Evolutionary conservation across 2,797 vertebrate species (phyloP).

Genomic region (Gymnopithys bicolor): DNA sequence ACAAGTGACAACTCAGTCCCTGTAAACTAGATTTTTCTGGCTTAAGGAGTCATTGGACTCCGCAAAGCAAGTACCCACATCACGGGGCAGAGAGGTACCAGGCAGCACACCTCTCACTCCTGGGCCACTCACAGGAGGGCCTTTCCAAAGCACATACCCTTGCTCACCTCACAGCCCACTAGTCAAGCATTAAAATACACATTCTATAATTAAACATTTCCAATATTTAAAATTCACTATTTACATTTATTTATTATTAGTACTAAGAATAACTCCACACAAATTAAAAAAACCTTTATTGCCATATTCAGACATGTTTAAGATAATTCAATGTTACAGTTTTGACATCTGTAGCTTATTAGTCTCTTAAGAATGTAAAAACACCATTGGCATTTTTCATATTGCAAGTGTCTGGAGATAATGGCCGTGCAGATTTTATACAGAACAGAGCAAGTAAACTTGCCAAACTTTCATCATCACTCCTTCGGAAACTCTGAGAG

Average conservation of each 20-base stretch:
- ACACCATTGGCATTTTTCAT: constrained; percentile 66
- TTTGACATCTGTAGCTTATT: constrained; percentile 61
- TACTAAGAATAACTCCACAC: neutral
- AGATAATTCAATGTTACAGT: constrained; percentile 39
- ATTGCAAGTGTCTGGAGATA: constrained; percentile 61
- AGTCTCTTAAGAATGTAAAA: constrained; percentile 42
- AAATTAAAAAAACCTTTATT: neutral
- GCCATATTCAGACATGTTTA: neutral
- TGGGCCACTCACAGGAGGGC: neutral
- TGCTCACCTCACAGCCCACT: neutral
- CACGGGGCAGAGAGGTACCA: neutral
- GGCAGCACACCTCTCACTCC: neutral
- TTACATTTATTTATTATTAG: neutral
- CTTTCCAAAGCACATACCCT: neutral
- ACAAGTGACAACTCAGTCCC: neutral
- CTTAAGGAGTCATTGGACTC: neutral
- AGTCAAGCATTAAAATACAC: neutral
- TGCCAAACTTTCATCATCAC: constrained; percentile 70
- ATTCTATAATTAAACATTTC: neutral
- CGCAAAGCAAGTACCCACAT: fast-evolving
- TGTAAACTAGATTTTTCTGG: neutral
- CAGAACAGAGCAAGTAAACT: constrained; percentile 23
- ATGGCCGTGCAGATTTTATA: constrained; percentile 49
- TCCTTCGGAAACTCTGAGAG: constrained; percentile 60
- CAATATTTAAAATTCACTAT: neutral